A percentile compares a stretch with the other conserved stretches of the same genome.
phyloP scores from a whole-genome alignment of 1,140 invertebrate genomes.

The Venturia canescens region DNA sequence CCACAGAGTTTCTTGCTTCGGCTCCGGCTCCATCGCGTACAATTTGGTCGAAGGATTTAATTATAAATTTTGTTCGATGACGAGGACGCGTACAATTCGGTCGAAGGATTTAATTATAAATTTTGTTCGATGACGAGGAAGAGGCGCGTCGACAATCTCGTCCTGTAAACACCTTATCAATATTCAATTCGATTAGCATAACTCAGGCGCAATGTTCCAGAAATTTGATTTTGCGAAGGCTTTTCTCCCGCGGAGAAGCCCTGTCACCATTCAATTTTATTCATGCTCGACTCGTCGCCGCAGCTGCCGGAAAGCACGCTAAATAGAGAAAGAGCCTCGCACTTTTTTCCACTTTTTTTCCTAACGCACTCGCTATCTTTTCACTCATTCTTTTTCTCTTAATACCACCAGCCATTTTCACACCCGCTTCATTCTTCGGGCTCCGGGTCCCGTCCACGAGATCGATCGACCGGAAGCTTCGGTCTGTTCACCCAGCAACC shows the following conservation, averaged over 20 bases:
- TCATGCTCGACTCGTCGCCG: slow-evolving; percentile 60
- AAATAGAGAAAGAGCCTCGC: background rate
- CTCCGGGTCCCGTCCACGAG: background rate
- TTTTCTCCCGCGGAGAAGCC: background rate
- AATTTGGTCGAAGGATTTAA: slow-evolving; percentile 21
- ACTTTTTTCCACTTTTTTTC: slow-evolving; percentile 19
- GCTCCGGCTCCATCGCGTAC: too few species aligned
- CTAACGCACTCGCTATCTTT: slow-evolving; percentile 5
- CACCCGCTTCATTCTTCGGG: slow-evolving; percentile 52
- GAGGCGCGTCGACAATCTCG: background rate
- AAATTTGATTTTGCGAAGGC: slow-evolving; percentile 61
- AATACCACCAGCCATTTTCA: slow-evolving; percentile 62
- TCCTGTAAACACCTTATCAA: slow-evolving; percentile 63
- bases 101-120: slow-evolving; percentile 23
- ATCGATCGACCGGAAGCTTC: slow-evolving; percentile 42
- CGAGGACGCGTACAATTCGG: slow-evolving; percentile 8
- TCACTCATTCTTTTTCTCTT: slow-evolving; percentile 53
- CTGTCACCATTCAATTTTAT: slow-evolving; percentile 46
- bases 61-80: slow-evolving; percentile 26
- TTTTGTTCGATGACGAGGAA: slow-evolving; percentile 14
- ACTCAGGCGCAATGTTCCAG: slow-evolving; percentile 68
- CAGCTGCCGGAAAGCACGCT: slow-evolving; percentile 62
- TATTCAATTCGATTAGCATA: slow-evolving; percentile 65
- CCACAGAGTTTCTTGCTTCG: too few species aligned
- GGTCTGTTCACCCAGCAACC: slow-evolving; percentile 8